Base-by-base conservation (phyloP, 2,113 vertebrate species). In the Poeciliopsis retropinna region DNA sequence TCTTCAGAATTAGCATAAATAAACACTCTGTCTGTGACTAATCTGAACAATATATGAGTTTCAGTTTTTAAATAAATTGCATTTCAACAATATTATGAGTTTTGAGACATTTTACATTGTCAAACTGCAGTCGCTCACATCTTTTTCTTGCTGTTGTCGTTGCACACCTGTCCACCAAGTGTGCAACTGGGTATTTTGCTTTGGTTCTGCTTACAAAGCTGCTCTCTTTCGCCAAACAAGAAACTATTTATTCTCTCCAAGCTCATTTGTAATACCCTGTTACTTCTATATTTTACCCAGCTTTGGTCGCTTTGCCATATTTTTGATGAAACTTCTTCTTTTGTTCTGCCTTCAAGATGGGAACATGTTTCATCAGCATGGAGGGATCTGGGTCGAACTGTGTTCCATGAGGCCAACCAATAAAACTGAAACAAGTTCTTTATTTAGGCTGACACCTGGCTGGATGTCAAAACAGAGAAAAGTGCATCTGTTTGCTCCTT, bases 121-220 rank as follows among this genome's bases (percentile, higher is more conserved):
- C 37, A 15, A 14, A 41, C 12, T 41, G 14, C 39, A 41, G 13
- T 39, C 4, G 14, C 14, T 41, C 14, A 39, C 7, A 10, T 41
- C 14, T 54, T 17, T 41, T 19, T 60, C 12, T 62, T 61, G 11
- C 19, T 14, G 22, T 29, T 62, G 32, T 72, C 9, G 17, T 67
- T 68, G 25, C 31, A 65, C 70, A 80, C 77, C 80, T 86, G 70
- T 60, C 67, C 67, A 73, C 39, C 61, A 76, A 10, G 11, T 0
- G 27, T 69, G 66, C 31, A 27, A 19, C 22, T 34, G 69, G 64
- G 64, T 67, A 19, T 19, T 47, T 47, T 19, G 17, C 17, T 27
- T 67, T 9, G n/a, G 17, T 17, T 51, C 29, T 69, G 31, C 32
- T 79, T n/a, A 57, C 39, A 41, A 15, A 79, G 68, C 64, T 77